Base-by-base conservation (phyloP, 2,888 invertebrate genomes). In the Halictus ligatus region DNA sequence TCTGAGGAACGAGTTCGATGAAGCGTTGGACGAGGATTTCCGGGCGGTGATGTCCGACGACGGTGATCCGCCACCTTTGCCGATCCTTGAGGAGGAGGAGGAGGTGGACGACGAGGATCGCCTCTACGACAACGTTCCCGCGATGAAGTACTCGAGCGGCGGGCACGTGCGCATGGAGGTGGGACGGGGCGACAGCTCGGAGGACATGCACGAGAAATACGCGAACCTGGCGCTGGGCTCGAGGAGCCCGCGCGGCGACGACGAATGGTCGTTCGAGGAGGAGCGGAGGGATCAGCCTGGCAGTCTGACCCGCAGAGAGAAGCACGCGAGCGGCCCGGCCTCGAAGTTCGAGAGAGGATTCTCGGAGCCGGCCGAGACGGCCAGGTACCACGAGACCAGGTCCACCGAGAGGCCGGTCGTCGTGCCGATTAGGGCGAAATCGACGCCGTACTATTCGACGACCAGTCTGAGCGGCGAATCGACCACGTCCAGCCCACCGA, bases 381-480 rank as follows among this genome's bases (percentile, higher is more conserved):
- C 72, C 46, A 84, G 90, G 21, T 80, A 89, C 46, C 90, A 88
- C 79, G 96, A 95, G 64, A 95, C 96, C 0, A 96, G 95, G 88
- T 96, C 96, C 0, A 96, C 96, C 2, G 96, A 96, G 90, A 90
- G 96, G 83, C 96, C 96, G 0, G 96, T 96, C 5, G 91, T 96
- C 4, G 96, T 96, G 18, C 96, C 96, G 0, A 92, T 93, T n/a
- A 90, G 94, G 54, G 93, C 94, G 0, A 94, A 94, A 69, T 94
- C 95, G 29, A 94, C 94, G 13, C 94, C 95, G 25, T 95, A 95
- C 71, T 94, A 95, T 80, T 95, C 94, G 94, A 96, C 93, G 95
- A 96, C 89, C 95, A 97, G 95, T 96, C 96, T 91, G 96, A 97
- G 94, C 96, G 97, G 92, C 95, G 96, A 91, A 96, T 96, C 94